Percentiles rank a stretch among this genome's conserved stretches.
phyloP scores from a whole-genome alignment of 2,113 vertebrate species.

The Trichomycterus rosablanca region DNA sequence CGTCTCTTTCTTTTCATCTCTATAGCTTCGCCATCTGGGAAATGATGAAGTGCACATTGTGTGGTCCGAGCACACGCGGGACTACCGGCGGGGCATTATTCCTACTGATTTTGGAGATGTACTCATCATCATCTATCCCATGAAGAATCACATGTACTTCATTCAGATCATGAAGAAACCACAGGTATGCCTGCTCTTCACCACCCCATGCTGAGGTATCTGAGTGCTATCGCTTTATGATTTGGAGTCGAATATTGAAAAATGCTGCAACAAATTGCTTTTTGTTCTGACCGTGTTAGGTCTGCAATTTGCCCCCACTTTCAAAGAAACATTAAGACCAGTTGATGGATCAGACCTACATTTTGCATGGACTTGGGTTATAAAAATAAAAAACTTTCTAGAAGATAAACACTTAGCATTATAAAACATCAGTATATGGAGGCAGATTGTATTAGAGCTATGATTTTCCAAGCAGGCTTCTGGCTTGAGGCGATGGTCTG shows the following conservation, averaged over 20 bases:
- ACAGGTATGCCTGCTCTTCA: slow-evolving; percentile 71
- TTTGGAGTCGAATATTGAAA: neutral
- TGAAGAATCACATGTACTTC: slow-evolving; percentile 97
- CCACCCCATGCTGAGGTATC: neutral
- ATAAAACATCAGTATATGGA: too few relatives aligned
- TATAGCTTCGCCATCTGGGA: slow-evolving; percentile 97
- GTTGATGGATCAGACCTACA: too few relatives aligned
- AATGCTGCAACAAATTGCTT: too few relatives aligned
- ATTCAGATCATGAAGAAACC: slow-evolving; percentile 94
- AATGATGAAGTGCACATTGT: slow-evolving; percentile 98
- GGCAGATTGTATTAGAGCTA: neutral
- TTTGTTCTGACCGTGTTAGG: too few relatives aligned
- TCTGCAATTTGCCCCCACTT: too few relatives aligned
- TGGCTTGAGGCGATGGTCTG: slow-evolving; percentile 10
- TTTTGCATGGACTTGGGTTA: too few relatives aligned
- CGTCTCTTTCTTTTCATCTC: slow-evolving; percentile 27
- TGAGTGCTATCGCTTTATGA: neutral
- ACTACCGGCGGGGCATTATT: slow-evolving; percentile 94
- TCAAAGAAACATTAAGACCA: too few relatives aligned
- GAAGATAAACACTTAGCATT: too few relatives aligned
- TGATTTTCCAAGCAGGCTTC: neutral
- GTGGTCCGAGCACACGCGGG: slow-evolving; percentile 96
- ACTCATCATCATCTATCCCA: slow-evolving; percentile 93
- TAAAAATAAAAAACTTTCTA: too few relatives aligned
- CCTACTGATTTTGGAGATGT: slow-evolving; percentile 98